These are phyloP conservation scores for Philantomba maxwellii DNA, from an alignment of 2,113 vertebrate species.

Conservation along the genomic window DNA sequence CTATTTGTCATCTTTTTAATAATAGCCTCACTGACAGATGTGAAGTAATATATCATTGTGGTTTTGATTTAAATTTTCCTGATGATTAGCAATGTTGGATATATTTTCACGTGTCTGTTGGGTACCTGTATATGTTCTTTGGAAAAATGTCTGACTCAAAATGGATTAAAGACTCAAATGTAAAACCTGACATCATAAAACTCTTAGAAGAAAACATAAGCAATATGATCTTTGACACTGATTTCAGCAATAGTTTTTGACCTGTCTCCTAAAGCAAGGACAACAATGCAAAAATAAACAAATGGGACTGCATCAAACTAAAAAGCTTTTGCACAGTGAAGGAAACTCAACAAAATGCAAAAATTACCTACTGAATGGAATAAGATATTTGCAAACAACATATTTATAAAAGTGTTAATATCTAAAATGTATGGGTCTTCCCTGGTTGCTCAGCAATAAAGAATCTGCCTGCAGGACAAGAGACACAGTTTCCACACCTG, in stretches of 20 bases:
- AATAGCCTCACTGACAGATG: not conserved
- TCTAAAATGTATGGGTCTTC: not conserved
- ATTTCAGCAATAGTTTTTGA: not conserved
- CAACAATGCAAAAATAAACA: not conserved
- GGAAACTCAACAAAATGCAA: not conserved
- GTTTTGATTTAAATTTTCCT: not conserved
- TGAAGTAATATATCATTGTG: not conserved
- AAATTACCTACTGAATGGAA: not conserved
- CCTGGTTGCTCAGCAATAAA: not conserved
- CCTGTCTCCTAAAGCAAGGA: not conserved
- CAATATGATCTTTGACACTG: not conserved
- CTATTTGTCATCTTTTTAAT: not conserved
- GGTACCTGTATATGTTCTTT: not conserved
- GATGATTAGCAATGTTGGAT: not conserved
- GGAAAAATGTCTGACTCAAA: not conserved
- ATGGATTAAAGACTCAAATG: not conserved
- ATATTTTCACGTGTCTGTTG: not conserved
- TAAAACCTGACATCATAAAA: not conserved
- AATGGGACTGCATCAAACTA: not conserved
- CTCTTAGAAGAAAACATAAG: not conserved
- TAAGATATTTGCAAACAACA: not conserved
- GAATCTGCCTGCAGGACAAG: not conserved
- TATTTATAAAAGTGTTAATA: not conserved
- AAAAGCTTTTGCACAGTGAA: not conserved
- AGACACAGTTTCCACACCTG: not conserved